phyloP scores from a whole-genome alignment of 2,113 vertebrate species.

The Pseudopipra pipra region DNA sequence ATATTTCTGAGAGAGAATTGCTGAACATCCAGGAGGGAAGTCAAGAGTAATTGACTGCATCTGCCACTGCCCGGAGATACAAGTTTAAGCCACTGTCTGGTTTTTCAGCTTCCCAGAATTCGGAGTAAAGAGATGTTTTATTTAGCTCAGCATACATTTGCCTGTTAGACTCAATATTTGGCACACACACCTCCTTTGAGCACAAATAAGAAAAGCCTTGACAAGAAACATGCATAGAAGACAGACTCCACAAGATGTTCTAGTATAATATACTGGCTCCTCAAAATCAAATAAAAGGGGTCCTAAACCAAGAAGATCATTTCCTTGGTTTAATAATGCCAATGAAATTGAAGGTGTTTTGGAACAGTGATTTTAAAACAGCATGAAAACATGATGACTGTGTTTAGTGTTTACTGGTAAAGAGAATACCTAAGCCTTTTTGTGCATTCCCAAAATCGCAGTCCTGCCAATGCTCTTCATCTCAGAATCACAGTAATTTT shows the following conservation, averaged over 20 bases:
- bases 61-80: not conserved
- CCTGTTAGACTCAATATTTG: not conserved
- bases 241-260: not conserved
- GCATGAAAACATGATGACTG: not conserved
- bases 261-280: not conserved
- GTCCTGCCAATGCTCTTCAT: not conserved
- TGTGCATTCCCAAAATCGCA: not conserved
- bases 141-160: not conserved
- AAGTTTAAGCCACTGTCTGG: not conserved
- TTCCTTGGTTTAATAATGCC: not conserved
- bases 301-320: not conserved
- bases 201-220: not conserved
- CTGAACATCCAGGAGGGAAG: not conserved
- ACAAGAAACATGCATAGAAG: constrained; percentile 1
- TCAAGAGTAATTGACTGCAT: not conserved
- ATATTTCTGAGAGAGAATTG: not conserved
- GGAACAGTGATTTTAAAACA: not conserved
- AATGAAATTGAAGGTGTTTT: not conserved
- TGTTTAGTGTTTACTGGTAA: not conserved
- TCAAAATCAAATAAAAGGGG: not conserved
- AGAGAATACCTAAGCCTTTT: not conserved
- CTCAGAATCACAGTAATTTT: not conserved
- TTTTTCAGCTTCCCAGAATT: not conserved
- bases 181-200: not conserved
- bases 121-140: not conserved